A percentile compares a stretch with the other conserved stretches of the same genome.
phyloP scores from a whole-genome alignment of 2,888 invertebrate genomes.

The Lissocephala sabroskyi region DNA sequence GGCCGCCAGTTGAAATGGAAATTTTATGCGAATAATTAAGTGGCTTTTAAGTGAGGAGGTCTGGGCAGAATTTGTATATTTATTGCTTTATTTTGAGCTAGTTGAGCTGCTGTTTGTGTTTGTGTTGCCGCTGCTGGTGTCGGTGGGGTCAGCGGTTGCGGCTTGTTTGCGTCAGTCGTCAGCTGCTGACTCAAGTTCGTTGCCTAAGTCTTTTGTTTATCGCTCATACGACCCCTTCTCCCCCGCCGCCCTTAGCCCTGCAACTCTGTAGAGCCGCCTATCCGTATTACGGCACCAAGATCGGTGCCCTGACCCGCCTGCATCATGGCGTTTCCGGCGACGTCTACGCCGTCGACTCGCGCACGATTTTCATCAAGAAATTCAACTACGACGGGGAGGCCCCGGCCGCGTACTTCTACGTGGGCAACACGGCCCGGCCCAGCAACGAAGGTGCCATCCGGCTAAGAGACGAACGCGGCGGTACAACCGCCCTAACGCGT shows the following conservation, averaged over 20 bases:
- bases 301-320: constrained; percentile 84
- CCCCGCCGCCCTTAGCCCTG: constrained; percentile 33
- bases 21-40: constrained; percentile 42
- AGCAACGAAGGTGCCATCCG: constrained; percentile 79
- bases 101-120: constrained; percentile 11
- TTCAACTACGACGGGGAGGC: constrained; percentile 94
- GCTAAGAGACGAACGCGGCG: constrained; percentile 88
- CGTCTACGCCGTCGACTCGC: constrained; percentile 90
- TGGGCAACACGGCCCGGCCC: constrained; percentile 81
- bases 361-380: constrained; percentile 88
- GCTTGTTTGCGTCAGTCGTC: constrained; percentile 2
- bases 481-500: constrained; percentile 80
- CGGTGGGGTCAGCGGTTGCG: constrained; percentile 13
- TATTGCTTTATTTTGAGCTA: constrained; percentile 34
- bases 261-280: constrained; percentile 65
- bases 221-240: constrained; percentile 2
- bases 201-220: constrained; percentile 63
- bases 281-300: constrained; percentile 83
- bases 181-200: constrained; percentile 45
- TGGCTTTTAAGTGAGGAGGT: constrained; percentile 33
- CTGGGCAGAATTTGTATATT: constrained; percentile 30
- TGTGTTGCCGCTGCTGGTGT: constrained; percentile 4
- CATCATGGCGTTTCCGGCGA: constrained; percentile 90
- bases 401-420: constrained; percentile 94
- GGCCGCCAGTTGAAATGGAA: constrained; percentile 32